phyloP scores from a whole-genome alignment of 2,888 invertebrate species.

The Spilarctia lutea region DNA sequence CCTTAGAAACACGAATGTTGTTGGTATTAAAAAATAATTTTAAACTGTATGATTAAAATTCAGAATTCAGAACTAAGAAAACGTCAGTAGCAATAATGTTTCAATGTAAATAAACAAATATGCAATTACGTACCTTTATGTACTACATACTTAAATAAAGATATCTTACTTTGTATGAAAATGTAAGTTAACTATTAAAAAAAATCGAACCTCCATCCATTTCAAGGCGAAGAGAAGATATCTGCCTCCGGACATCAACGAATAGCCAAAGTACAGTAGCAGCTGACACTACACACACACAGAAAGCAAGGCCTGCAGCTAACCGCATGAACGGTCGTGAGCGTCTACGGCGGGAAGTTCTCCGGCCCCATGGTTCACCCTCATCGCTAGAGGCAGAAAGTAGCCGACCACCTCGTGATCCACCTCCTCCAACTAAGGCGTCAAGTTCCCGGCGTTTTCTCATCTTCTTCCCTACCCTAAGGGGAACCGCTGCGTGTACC shows the following conservation, averaged over 20 bases:
- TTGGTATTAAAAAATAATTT: not conserved
- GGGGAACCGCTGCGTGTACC: conserved; percentile 88
- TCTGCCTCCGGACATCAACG: conserved; percentile 89
- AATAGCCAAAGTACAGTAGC: conserved; percentile 90
- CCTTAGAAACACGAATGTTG: not conserved
- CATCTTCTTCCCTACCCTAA: conserved; percentile 91
- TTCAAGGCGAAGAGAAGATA: conserved; percentile 88
- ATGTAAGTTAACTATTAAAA: not conserved
- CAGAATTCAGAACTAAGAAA: not conserved
- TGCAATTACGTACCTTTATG: not conserved
- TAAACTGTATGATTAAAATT: not conserved
- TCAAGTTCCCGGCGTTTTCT: conserved; percentile 91
- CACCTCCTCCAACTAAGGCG: conserved; percentile 88
- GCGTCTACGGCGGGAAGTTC: conserved; percentile 71
- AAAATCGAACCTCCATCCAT: conserved; percentile 88
- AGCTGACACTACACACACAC: conserved; percentile 88
- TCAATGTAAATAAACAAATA: not conserved
- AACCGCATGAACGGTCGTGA: conserved; percentile 86
- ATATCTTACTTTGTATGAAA: not conserved
- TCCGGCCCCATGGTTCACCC: conserved; percentile 85
- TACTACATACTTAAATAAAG: not conserved
- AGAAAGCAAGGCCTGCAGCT: conserved; percentile 87
- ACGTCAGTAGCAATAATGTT: not conserved
- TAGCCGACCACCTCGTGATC: conserved; percentile 84
- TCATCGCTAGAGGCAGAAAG: conserved; percentile 87